A percentile compares a stretch with the other conserved stretches of the same genome.
Evolutionary conservation across 2,888 invertebrate species (phyloP).

Genomic region (Caenorhabditis plicata): DNA sequence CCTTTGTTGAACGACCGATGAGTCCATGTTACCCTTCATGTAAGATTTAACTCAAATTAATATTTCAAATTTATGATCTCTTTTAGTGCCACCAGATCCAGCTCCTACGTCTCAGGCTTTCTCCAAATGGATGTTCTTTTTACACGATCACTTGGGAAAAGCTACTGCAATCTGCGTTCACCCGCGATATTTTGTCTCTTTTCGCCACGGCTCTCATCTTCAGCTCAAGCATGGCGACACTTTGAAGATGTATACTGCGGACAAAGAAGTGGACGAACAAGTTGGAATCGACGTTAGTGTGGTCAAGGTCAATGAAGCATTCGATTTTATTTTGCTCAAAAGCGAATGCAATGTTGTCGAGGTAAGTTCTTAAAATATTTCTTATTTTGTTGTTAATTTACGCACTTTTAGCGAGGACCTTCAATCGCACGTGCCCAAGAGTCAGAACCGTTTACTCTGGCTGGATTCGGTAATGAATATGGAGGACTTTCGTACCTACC

Average conservation of each 20-base stretch:
- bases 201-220: constrained; percentile 30
- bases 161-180: constrained; percentile 27
- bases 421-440: constrained; percentile 20
- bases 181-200: constrained; percentile 29
- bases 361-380: constrained; percentile 36
- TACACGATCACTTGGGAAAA: constrained; percentile 23
- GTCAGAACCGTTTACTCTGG: constrained; percentile 29
- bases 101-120: constrained; percentile 32
- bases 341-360: constrained; percentile 30
- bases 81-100: constrained; percentile 34
- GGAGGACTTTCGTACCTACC: constrained; percentile 18
- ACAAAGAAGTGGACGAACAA: constrained; percentile 21
- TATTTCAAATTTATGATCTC: constrained; percentile 27
- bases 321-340: constrained; percentile 31
- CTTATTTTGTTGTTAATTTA: constrained; percentile 38
- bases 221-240: constrained; percentile 28
- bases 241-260: constrained; percentile 26
- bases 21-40: constrained; percentile 7
- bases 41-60: constrained; percentile 19
- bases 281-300: constrained; percentile 20
- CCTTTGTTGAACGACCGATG: no score
- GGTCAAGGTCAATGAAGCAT: constrained; percentile 29
- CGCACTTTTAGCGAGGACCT: constrained; percentile 29
- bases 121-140: constrained; percentile 31
- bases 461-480: constrained; percentile 29